Percentiles rank a stretch among this genome's conserved stretches.
Evolutionary conservation across 1,140 invertebrate species (phyloP).

Genomic region (Drosophila kohkoa): DNA sequence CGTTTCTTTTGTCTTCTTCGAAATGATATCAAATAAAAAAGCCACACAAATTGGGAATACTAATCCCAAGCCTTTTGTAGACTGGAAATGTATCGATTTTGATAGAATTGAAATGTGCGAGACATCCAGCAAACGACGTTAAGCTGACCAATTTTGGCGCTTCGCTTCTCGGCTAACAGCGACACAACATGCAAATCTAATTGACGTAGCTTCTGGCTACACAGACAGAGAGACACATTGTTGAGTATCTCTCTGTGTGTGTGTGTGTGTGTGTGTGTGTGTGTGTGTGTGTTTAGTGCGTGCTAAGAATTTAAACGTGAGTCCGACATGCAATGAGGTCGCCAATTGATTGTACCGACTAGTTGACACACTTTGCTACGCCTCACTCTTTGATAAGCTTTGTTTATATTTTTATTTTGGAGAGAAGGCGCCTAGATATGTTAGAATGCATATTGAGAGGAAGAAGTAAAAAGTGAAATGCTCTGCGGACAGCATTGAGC

Average conservation of each 20-base stretch:
- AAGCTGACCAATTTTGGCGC: constrained; percentile 22
- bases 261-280: too few relatives aligned
- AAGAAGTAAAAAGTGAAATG: constrained; percentile 12
- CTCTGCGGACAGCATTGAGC: not conserved
- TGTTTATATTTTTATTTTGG: not conserved
- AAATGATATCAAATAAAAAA: not conserved
- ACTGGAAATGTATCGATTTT: not conserved
- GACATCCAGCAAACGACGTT: not conserved
- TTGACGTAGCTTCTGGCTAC: constrained; percentile 5
- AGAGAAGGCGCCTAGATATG: not conserved
- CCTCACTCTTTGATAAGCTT: constrained; percentile 1
- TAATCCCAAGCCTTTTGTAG: not conserved
- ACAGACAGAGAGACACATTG: not conserved
- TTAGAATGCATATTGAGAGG: not conserved
- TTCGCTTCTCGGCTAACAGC: constrained; percentile 9
- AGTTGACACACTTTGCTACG: constrained; percentile 45
- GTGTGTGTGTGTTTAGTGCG: constrained; percentile 5
- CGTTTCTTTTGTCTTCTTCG: not conserved
- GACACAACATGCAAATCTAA: constrained; percentile 29
- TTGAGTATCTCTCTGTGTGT: not conserved
- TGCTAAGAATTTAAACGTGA: constrained; percentile 35
- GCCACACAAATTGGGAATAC: not conserved
- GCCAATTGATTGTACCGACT: constrained; percentile 21
- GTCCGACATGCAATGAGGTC: constrained; percentile 33
- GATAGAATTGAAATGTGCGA: not conserved